Evolutionary conservation across 2,113 vertebrate genomes (phyloP), one percentile per base, ranked within the genome.

Genomic region (Nerophis ophidion): DNA sequence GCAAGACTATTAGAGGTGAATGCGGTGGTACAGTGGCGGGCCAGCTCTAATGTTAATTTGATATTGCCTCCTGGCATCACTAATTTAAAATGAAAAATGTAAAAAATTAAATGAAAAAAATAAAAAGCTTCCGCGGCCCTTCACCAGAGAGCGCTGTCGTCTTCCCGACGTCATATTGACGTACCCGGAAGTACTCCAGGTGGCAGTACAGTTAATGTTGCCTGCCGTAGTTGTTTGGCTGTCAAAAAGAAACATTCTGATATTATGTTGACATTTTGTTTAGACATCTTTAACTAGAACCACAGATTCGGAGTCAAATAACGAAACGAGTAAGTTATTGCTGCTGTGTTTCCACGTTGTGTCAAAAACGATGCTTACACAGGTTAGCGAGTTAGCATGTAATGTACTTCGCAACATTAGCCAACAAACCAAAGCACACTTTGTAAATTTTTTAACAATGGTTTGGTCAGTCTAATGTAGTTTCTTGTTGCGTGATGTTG

Each of bases 11-110:
- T n/a, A n/a, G n/a, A n/a, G n/a, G n/a, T n/a, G n/a, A n/a, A n/a
- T n/a, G n/a, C n/a, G n/a, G n/a, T n/a, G n/a, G n/a, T n/a, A n/a
- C n/a, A n/a, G n/a, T n/a, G n/a, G n/a, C n/a, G n/a, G n/a, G n/a
- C n/a, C n/a, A n/a, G n/a, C n/a, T n/a, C n/a, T n/a, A n/a, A n/a
- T n/a, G n/a, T n/a, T n/a, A n/a, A n/a, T n/a, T n/a, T n/a, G n/a
- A n/a, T n/a, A n/a, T n/a, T n/a, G n/a, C n/a, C n/a, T n/a, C n/a
- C 72, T 81, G 61, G 77, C 71, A 75, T 82, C 77, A 46, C 45
- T 26, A 26, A 26, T 26, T 26, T 26, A 1, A 26, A 26, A 26
- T 2, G 26, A 26, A 0, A 26, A 26, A 26, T 26, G 0, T 2
- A 26, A 7, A 9, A 0, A 1, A 44, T 12, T 12, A 12, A 12